A percentile compares a stretch with the other conserved stretches of the same genome.
Evolutionary conservation across 1,140 invertebrate genomes (phyloP).

Genomic region (Charaxes varanes): DNA sequence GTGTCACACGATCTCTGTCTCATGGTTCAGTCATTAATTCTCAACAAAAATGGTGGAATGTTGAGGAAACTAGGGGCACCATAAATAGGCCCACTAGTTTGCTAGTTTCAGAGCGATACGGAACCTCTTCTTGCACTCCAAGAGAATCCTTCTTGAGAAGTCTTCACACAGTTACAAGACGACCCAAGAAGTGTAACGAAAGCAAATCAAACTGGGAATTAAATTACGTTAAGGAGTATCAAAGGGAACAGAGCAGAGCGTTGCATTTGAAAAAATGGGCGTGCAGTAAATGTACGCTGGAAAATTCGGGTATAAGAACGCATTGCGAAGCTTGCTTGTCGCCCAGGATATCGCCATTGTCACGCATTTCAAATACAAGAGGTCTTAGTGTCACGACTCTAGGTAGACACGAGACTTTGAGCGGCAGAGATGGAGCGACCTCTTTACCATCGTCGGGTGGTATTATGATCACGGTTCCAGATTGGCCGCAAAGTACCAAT

Average conservation of each 20-base stretch:
- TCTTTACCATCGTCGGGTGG: slow-evolving; percentile 59
- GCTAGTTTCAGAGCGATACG: slow-evolving; percentile 62
- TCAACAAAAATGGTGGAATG: slow-evolving; percentile 59
- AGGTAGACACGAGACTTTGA: slow-evolving; percentile 55
- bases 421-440: slow-evolving; percentile 52
- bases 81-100: slow-evolving; percentile 61
- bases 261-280: slow-evolving; percentile 77
- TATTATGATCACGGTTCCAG: slow-evolving; percentile 65
- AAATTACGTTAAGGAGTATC: slow-evolving; percentile 65
- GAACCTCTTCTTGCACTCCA: slow-evolving; percentile 41
- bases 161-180: slow-evolving; percentile 59
- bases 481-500: slow-evolving; percentile 64
- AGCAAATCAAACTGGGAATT: slow-evolving; percentile 69
- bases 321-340: slow-evolving; percentile 80
- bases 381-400: slow-evolving; percentile 66
- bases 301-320: slow-evolving; percentile 79
- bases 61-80: slow-evolving; percentile 47
- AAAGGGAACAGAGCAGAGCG: slow-evolving; percentile 57
- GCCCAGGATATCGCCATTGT: slow-evolving; percentile 50
- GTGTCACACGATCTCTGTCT: slow-evolving; percentile 65
- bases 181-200: slow-evolving; percentile 56
- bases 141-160: slow-evolving; percentile 60
- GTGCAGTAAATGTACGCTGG: slow-evolving; percentile 83
- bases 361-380: slow-evolving; percentile 55
- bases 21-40: slow-evolving; percentile 68